phyloP scores from a whole-genome alignment of 2,888 invertebrate species.

The Acanthosoma haemorrhoidale region DNA sequence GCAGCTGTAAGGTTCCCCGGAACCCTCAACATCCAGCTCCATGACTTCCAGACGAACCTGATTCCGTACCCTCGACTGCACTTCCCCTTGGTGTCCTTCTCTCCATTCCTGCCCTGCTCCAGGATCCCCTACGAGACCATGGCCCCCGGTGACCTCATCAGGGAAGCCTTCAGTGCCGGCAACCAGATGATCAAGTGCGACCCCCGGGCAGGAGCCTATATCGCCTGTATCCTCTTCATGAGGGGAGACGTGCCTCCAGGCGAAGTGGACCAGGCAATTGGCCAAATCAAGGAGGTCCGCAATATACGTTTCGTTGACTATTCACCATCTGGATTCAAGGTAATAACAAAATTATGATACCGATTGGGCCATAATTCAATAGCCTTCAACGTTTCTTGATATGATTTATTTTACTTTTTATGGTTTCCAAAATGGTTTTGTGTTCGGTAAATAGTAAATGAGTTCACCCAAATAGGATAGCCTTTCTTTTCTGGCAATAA shows the following conservation, averaged over 20 bases:
- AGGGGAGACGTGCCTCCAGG: slow-evolving; percentile 86
- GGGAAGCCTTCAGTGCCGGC: slow-evolving; percentile 80
- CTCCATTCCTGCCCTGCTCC: slow-evolving; percentile 55
- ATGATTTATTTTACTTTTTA: too few species aligned
- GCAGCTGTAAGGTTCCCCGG: slow-evolving; percentile 83
- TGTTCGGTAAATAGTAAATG: too few species aligned
- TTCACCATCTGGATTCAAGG: slow-evolving; percentile 91
- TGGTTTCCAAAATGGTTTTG: too few species aligned
- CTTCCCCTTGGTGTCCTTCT: slow-evolving; percentile 70
- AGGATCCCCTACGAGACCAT: background rate
- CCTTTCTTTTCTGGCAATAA: too few species aligned
- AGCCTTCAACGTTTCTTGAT: too few species aligned
- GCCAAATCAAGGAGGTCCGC: slow-evolving; percentile 68
- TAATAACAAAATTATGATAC: slow-evolving; percentile 45
- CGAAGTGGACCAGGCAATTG: slow-evolving; percentile 80
- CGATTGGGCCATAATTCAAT: too few species aligned
- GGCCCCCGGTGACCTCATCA: slow-evolving; percentile 41
- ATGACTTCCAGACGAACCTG: slow-evolving; percentile 64
- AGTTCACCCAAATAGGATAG: too few species aligned
- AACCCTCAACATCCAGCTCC: slow-evolving; percentile 60
- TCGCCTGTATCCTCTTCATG: slow-evolving; percentile 82
- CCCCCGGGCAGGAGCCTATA: slow-evolving; percentile 74
- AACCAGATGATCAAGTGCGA: slow-evolving; percentile 90
- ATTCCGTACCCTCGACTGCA: slow-evolving; percentile 91
- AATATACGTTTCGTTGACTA: slow-evolving; percentile 87